phyloP scores from a whole-genome alignment of 2,797 vertebrate genomes.

The Gallinago nigripennis region DNA sequence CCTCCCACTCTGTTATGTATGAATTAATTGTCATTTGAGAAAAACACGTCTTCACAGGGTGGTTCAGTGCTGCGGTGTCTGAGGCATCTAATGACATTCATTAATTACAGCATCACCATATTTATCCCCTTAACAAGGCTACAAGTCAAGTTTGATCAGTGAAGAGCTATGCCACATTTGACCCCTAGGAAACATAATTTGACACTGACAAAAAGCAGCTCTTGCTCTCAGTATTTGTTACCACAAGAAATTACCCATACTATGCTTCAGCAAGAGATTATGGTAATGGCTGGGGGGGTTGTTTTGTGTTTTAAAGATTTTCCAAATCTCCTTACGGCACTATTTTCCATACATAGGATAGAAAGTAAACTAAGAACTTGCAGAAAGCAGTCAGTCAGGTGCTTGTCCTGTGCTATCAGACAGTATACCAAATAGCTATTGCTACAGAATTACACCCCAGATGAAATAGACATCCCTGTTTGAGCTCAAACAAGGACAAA shows the following conservation, averaged over 20 bases:
- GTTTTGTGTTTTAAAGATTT: not conserved
- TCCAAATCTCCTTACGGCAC: not conserved
- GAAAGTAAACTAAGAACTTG: not conserved
- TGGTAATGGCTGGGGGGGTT: not conserved
- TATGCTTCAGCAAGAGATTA: not conserved
- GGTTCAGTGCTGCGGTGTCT: not conserved
- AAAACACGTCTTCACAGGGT: not conserved
- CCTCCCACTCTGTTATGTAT: not conserved
- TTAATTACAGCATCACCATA: not conserved
- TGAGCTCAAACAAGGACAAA: not conserved
- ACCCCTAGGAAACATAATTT: not conserved
- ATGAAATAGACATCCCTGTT: not conserved
- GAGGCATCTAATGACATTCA: not conserved
- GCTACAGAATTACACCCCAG: not conserved
- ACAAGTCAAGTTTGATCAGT: not conserved
- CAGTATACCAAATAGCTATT: not conserved
- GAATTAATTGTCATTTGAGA: not conserved
- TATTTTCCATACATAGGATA: not conserved
- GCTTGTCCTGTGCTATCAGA: not conserved
- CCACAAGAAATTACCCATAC: not conserved
- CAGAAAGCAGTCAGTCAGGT: not conserved
- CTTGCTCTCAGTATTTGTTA: not conserved
- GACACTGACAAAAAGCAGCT: not conserved
- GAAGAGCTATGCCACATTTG: not conserved
- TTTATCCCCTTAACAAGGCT: not conserved